Base-by-base conservation (phyloP, 1,140 invertebrate genomes). In the Cataglyphis hispanica region DNA sequence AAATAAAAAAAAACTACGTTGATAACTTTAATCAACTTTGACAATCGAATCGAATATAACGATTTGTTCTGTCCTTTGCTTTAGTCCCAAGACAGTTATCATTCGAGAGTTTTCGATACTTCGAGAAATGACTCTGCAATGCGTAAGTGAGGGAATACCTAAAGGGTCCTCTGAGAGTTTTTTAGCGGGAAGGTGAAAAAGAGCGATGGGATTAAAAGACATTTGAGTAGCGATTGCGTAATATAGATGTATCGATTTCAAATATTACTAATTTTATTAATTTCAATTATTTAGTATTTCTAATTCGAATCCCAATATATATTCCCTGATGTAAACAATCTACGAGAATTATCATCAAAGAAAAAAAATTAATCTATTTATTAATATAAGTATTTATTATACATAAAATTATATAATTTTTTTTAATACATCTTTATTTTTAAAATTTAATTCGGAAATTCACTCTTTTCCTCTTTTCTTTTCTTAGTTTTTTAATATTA, bases 61-160 rank as follows among this genome's bases (percentile, higher is more conserved):
- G 67, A 72, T 83, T 74, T 74, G 40, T 72, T 40, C 50, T 43
- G 19, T 13, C 25, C 43, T 56, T 37, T 53, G 46, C 37, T 37
- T 53, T 27, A 27, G 25, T 22, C 53, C 67, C 67, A 37, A 56
- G 37, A n/a, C 22, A 46, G 37, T 74, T 83, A 83, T 81, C 67
- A 83, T 27, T 34, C 56, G 78, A 25, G 4, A 58, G n/a, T 13
- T 70, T n/a, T 31, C 31, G 63, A 31, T 66, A 69, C 27, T 83
- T 83, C 53, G 53, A 83, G 50, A 74, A 53, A 74, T 83, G 53
- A 83, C 67, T 60, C 67, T 46, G 53, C 78, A 83, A 61, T 83
- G 78, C 78, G 78, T 83, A 70, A 83, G 53, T 83, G 78, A 83
- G 78, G 67, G 53, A 83, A 50, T 83, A 76, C 60, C 46, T 78